Conservation (phyloP, 2,797 vertebrate species). For the Liparis tanakae region DNA sequence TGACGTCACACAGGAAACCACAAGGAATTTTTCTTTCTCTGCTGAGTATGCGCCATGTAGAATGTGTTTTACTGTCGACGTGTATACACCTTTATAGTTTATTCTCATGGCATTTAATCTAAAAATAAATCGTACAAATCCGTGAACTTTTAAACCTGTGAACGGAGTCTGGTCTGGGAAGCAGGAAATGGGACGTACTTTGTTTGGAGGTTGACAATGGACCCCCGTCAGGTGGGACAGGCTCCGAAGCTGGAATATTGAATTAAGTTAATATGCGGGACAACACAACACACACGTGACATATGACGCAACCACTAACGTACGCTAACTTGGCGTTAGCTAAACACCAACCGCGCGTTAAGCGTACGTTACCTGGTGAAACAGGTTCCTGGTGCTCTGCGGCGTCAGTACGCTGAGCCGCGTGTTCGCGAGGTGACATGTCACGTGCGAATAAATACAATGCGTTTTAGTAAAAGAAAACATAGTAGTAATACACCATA, state of each 20-base stretch:
- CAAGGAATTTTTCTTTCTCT: not conserved
- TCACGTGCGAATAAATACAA: not conserved
- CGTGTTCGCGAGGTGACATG: not conserved
- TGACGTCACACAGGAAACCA: conserved; percentile 20
- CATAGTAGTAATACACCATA: not conserved
- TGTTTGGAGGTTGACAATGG: not conserved
- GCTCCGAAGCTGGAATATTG: conserved; percentile 31
- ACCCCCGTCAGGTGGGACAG: not conserved
- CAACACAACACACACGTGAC: not conserved
- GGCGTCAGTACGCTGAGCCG: not conserved
- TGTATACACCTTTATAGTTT: not conserved
- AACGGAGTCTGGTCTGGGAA: fast-evolving
- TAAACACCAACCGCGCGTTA: not conserved
- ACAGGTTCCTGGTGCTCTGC: not conserved
- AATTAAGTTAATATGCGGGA: not conserved
- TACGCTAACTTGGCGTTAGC: not conserved
- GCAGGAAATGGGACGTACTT: conserved; percentile 15
- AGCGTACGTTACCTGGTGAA: conserved; percentile 35
- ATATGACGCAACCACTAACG: not conserved
- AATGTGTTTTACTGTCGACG: not conserved
- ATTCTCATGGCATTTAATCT: not conserved
- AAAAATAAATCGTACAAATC: not conserved
- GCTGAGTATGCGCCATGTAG: not conserved
- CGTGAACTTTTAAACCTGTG: not conserved
- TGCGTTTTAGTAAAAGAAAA: not conserved